A percentile compares a stretch with the other conserved stretches of the same genome.
Conservation (phyloP, 2,113 vertebrate genomes). For the Hydropotes inermis region DNA sequence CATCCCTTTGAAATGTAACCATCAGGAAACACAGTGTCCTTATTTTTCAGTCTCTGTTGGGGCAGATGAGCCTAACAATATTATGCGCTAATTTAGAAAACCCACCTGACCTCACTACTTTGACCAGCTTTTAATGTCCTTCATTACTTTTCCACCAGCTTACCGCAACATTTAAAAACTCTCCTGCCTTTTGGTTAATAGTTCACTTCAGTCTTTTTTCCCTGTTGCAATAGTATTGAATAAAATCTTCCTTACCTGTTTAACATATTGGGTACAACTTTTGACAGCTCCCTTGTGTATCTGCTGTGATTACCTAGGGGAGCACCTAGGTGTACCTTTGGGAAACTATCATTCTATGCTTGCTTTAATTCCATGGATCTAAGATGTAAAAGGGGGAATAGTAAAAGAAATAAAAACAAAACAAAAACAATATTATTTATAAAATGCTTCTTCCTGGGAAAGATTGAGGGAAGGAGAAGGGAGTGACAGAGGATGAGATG, state of each 20-base stretch:
- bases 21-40: neutral
- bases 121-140: neutral
- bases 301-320: neutral
- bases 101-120: neutral
- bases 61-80: neutral
- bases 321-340: neutral
- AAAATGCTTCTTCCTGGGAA: neutral
- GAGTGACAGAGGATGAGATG: neutral
- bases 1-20: neutral
- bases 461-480: neutral
- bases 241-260: neutral
- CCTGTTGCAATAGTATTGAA: neutral
- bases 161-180: neutral
- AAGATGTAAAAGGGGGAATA: neutral
- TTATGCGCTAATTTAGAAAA: neutral
- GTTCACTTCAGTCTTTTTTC: neutral
- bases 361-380: neutral
- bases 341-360: too few relatives aligned
- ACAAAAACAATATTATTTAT: neutral
- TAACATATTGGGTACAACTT: neutral
- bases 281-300: neutral
- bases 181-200: neutral
- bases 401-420: neutral
- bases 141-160: neutral
- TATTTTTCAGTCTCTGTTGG: neutral